Percentiles rank a stretch among this genome's conserved stretches.
Conservation (phyloP, 2,113 vertebrate species). For the Varanus salvator region DNA sequence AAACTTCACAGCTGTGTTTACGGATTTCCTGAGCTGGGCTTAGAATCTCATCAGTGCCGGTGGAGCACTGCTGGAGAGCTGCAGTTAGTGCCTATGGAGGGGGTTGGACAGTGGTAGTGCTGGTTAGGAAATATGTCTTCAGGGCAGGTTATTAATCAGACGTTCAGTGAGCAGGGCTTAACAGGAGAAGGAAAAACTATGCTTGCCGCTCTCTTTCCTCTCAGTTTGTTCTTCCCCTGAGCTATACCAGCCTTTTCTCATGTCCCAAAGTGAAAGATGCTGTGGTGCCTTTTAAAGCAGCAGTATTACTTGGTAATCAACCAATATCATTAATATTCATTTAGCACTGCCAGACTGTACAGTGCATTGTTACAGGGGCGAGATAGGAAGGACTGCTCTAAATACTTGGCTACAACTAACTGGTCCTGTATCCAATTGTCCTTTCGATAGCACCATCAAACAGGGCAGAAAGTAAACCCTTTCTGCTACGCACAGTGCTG, state of each 20-base stretch:
- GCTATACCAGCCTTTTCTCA: background rate
- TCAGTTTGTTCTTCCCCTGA: background rate
- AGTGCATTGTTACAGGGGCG: background rate
- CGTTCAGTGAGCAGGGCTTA: background rate
- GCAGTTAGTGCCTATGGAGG: background rate
- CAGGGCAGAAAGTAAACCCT: background rate
- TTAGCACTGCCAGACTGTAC: background rate
- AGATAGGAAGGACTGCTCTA: background rate
- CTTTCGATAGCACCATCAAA: background rate
- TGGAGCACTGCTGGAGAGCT: conserved; percentile 14
- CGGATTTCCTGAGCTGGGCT: conserved; percentile 14
- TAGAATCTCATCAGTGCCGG: background rate
- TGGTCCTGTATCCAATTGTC: too few species aligned
- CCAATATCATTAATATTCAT: background rate
- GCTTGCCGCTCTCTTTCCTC: background rate
- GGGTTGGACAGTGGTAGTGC: background rate
- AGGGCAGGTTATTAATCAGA: conserved; percentile 13
- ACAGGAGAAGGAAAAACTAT: background rate
- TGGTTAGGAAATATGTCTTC: background rate
- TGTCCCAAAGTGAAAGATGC: background rate
- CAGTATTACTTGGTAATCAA: background rate
- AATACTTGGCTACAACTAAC: background rate
- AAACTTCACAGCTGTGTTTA: conserved; percentile 36
- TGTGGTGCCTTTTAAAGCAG: background rate
- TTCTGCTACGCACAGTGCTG: background rate